phyloP scores from a whole-genome alignment of 1,140 invertebrate genomes.

The Drosophila biarmipes region DNA sequence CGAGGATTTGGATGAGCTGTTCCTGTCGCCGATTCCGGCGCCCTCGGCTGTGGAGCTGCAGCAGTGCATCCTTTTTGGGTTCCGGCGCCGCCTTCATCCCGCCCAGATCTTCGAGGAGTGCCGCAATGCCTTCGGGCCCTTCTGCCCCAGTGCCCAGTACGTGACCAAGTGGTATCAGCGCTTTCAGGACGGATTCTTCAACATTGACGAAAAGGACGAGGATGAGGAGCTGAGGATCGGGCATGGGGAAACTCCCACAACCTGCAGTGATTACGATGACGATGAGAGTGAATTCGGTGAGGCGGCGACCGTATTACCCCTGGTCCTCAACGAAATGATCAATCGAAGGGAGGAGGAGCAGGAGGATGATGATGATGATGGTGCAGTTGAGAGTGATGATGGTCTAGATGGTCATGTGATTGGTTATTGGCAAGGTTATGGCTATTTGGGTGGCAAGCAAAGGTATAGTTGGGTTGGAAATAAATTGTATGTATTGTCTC shows the following conservation, averaged over 20 bases:
- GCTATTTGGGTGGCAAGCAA: slow-evolving; percentile 77
- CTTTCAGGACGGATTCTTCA: slow-evolving; percentile 69
- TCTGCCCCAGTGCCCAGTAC: slow-evolving; percentile 68
- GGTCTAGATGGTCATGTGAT: slow-evolving; percentile 62
- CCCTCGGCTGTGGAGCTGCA: slow-evolving; percentile 66
- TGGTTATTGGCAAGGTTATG: slow-evolving; percentile 78
- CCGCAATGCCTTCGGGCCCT: slow-evolving; percentile 67
- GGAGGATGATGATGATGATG: slow-evolving; percentile 9
- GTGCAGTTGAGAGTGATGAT: slow-evolving; percentile 36
- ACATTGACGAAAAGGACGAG: slow-evolving; percentile 53
- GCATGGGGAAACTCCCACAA: slow-evolving; percentile 62
- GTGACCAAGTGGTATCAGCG: slow-evolving; percentile 71
- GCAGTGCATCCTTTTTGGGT: slow-evolving; percentile 74
- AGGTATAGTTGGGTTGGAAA: slow-evolving; percentile 60
- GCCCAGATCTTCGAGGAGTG: slow-evolving; percentile 69
- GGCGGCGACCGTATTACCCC: slow-evolving; percentile 29
- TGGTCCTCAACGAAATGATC: slow-evolving; percentile 31
- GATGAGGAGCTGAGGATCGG: slow-evolving; percentile 37
- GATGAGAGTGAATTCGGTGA: slow-evolving; percentile 26
- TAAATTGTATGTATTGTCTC: slow-evolving; percentile 37
- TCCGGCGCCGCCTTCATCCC: slow-evolving; percentile 70
- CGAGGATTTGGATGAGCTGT: slow-evolving; percentile 75
- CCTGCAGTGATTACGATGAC: slow-evolving; percentile 68
- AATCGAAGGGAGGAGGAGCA: slow-evolving; percentile 14
- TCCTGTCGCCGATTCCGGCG: slow-evolving; percentile 71